These are phyloP conservation scores for Mya arenaria DNA, from an alignment of 1,140 invertebrate genomes.

Conservation along the genomic window DNA sequence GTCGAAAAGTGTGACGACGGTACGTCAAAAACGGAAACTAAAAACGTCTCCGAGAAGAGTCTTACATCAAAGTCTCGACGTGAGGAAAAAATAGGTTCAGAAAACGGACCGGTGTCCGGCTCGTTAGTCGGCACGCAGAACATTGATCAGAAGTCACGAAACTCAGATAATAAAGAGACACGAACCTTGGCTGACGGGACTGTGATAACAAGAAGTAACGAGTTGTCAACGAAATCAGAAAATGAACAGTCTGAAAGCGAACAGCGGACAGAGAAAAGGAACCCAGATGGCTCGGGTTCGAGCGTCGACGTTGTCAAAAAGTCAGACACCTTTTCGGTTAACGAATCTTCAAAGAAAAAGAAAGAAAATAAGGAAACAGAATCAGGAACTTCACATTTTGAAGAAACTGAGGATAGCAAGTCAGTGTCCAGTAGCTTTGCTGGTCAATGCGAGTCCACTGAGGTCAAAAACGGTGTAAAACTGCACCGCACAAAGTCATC, in stretches of 20 bases:
- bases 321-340: conserved; percentile 10
- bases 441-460: conserved; percentile 36
- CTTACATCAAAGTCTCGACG: conserved; percentile 24
- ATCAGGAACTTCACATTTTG: not conserved
- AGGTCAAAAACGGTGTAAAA: conserved; percentile 20
- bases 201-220: not conserved
- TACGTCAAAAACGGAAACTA: conserved; percentile 17
- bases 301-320: conserved; percentile 38
- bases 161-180: conserved; percentile 17
- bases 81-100: conserved; percentile 14
- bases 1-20: conserved; percentile 12
- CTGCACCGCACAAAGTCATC: conserved; percentile 12
- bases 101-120: conserved; percentile 1
- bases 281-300: not conserved
- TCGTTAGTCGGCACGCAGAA: conserved; percentile 21
- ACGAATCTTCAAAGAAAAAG: not conserved
- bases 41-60: conserved; percentile 16
- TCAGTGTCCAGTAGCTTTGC: conserved; percentile 35
- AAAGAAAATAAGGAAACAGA: conserved; percentile 1
- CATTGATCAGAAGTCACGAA: conserved; percentile 11
- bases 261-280: not conserved
- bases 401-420: conserved; percentile 23
- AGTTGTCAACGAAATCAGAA: not conserved
- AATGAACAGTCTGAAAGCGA: conserved; percentile 1
- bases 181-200: conserved; percentile 9